Percentiles rank a stretch among this genome's conserved stretches.
phyloP scores from a whole-genome alignment of 2,113 vertebrate genomes.

The Todiramphus chloris region DNA sequence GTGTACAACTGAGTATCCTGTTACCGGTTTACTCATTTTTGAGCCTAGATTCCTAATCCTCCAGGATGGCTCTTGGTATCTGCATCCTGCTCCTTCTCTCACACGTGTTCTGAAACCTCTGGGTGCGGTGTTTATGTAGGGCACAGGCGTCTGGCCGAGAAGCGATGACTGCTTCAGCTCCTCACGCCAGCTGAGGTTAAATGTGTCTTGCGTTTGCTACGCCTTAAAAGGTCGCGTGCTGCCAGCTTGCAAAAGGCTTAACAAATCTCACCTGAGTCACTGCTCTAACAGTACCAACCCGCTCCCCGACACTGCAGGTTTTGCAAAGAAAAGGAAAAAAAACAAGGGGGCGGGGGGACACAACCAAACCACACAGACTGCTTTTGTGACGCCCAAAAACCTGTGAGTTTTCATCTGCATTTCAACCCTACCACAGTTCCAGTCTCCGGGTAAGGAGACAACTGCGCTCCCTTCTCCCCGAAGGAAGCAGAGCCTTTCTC shows the following conservation, averaged over 20 bases:
- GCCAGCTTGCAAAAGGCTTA: background rate
- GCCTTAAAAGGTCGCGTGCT: background rate
- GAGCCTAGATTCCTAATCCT: background rate
- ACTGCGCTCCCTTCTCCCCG: background rate
- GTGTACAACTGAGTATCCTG: background rate
- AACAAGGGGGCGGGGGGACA: too few relatives aligned
- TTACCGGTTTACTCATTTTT: background rate
- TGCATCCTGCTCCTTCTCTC: background rate
- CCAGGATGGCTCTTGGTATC: background rate
- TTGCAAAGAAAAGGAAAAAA: background rate
- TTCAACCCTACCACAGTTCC: background rate
- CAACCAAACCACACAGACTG: background rate
- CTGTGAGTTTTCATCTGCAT: background rate
- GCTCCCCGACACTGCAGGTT: background rate
- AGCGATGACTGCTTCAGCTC: background rate
- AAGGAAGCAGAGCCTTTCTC: background rate
- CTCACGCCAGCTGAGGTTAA: background rate
- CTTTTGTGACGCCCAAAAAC: background rate
- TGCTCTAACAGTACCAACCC: background rate
- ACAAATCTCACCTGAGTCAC: background rate
- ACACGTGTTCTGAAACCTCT: background rate
- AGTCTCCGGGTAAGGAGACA: background rate
- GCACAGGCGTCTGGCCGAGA: background rate
- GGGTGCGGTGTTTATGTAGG: background rate
- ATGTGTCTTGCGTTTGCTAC: accelerated